phyloP scores from a whole-genome alignment of 2,888 invertebrate genomes.

The Mythimna impura region DNA sequence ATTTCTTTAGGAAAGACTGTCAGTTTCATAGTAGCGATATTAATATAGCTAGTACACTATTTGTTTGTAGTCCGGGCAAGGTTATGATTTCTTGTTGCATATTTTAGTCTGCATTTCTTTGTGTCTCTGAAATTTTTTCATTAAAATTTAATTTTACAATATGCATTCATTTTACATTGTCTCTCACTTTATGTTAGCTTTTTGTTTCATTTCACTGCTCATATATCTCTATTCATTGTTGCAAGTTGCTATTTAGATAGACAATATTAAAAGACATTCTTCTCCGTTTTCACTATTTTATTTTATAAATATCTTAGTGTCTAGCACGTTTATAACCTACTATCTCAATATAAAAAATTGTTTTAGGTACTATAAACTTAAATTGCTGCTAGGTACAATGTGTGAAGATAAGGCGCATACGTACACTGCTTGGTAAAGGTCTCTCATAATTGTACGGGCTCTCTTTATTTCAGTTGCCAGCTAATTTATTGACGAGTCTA shows the following conservation, averaged over 20 bases:
- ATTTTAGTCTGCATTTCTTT: background rate
- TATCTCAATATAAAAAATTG: too few species aligned
- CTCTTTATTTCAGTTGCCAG: too few species aligned
- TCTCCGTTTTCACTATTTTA: too few species aligned
- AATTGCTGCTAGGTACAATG: too few species aligned
- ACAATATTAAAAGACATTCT: background rate
- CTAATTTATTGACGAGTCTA: too few species aligned
- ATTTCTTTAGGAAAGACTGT: background rate
- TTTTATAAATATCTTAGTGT: background rate
- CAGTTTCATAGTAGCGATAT: background rate
- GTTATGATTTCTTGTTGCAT: background rate
- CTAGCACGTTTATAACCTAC: background rate
- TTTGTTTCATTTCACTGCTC: constrained; percentile 12
- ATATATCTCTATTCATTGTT: background rate
- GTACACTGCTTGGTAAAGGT: too few species aligned
- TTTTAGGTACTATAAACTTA: too few species aligned
- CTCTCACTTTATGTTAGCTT: background rate
- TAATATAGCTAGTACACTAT: constrained; percentile 6
- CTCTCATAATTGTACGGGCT: too few species aligned
- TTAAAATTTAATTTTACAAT: constrained; percentile 10
- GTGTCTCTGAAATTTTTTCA: background rate
- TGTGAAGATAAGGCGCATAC: too few species aligned
- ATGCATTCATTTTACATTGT: background rate
- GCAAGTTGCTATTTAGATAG: background rate
- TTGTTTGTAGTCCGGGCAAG: background rate